phyloP scores from a whole-genome alignment of 2,888 invertebrate species.

The Phaonia tiefii region DNA sequence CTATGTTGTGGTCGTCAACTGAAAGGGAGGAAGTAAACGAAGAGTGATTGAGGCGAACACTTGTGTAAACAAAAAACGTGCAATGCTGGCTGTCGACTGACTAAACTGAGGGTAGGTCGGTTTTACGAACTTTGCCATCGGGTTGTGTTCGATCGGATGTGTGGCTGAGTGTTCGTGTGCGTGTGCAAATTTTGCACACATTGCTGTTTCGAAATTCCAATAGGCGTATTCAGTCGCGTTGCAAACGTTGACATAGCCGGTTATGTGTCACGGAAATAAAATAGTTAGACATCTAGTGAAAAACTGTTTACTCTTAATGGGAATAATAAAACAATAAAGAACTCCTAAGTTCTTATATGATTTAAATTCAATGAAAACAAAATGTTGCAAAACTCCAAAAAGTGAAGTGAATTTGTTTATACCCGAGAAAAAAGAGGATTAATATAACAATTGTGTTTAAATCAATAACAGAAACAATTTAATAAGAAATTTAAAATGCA shows the following conservation, averaged over 20 bases:
- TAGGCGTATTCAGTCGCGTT: slow-evolving; percentile 65
- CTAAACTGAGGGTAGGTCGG: slow-evolving; percentile 65
- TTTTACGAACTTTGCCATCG: slow-evolving; percentile 45
- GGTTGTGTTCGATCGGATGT: slow-evolving; percentile 8
- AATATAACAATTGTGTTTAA: too few species aligned
- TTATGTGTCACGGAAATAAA: slow-evolving; percentile 44
- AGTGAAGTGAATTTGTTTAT: too few species aligned
- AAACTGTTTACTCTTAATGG: slow-evolving; percentile 15
- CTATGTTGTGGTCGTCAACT: slow-evolving; percentile 13
- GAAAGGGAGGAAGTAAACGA: slow-evolving; percentile 10
- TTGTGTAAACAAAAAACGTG: slow-evolving; percentile 58
- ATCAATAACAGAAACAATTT: not conserved
- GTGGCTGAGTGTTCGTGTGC: slow-evolving; percentile 8
- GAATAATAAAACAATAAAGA: slow-evolving; percentile 26
- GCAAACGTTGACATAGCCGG: slow-evolving; percentile 64
- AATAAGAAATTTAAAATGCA: not conserved
- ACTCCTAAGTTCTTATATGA: too few species aligned
- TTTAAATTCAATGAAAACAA: too few species aligned
- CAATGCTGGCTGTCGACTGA: slow-evolving; percentile 17
- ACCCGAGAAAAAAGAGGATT: too few species aligned
- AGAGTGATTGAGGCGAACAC: slow-evolving; percentile 53
- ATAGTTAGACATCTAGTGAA: not conserved
- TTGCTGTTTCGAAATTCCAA: slow-evolving; percentile 55
- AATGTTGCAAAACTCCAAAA: too few species aligned
- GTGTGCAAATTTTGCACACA: slow-evolving; percentile 37